These are phyloP conservation scores for Lepidothrix coronata DNA, from an alignment of 2,113 vertebrate species.

Conservation along the genomic window DNA sequence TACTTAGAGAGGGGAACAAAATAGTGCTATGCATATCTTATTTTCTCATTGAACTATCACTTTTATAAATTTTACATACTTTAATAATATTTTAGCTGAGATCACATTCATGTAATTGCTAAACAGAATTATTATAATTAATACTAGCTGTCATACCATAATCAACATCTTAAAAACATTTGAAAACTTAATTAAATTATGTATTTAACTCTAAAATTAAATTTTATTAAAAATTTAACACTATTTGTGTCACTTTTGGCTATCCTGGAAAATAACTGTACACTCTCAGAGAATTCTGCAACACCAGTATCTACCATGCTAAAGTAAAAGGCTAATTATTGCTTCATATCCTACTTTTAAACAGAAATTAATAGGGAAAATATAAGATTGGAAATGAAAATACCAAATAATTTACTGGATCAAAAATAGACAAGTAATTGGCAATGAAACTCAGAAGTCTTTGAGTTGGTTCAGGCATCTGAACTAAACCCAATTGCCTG, in stretches of 20 bases:
- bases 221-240: not conserved
- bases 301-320: not conserved
- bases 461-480: not conserved
- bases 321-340: not conserved
- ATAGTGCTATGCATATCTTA: not conserved
- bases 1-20: not conserved
- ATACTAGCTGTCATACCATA: not conserved
- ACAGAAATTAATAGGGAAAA: not conserved
- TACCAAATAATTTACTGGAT: not conserved
- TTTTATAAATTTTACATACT: not conserved
- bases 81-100: not conserved
- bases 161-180: not conserved
- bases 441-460: not conserved
- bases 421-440: not conserved
- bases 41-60: not conserved
- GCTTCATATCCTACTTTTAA: not conserved
- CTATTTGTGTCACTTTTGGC: not conserved
- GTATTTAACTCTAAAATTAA: not conserved
- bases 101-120: not conserved
- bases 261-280: not conserved
- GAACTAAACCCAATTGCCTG: not conserved
- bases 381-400: not conserved
- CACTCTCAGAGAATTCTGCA: not conserved
- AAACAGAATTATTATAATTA: not conserved
- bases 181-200: not conserved